These are phyloP conservation scores for Syngnathus floridae DNA, from an alignment of 2,113 vertebrate genomes.

Conservation along the genomic window DNA sequence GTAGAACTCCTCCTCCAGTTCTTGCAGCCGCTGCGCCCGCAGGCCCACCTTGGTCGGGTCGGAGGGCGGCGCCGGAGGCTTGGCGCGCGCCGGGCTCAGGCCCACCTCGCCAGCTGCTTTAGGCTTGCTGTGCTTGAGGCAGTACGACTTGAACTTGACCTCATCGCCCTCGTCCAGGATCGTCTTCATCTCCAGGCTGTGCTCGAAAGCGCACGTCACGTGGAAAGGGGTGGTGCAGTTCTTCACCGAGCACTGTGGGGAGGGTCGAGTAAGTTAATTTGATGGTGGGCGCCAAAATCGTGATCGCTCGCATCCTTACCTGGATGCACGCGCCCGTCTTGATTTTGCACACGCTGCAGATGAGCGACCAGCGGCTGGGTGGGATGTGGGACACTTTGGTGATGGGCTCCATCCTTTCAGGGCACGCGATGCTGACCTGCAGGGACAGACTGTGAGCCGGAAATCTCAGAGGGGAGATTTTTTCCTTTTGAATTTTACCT, in stretches of 20 bases:
- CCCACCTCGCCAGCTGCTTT: constrained; percentile 72
- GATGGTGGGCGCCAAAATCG: no score
- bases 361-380: constrained; percentile 93
- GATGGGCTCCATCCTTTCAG: constrained; percentile 97
- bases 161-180: constrained; percentile 93
- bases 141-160: constrained; percentile 96
- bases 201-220: constrained; percentile 99
- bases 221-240: constrained; percentile 97
- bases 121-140: constrained; percentile 93
- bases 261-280: no score
- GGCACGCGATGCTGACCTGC: constrained; percentile 95
- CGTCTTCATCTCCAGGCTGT: constrained; percentile 96
- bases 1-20: constrained; percentile 94
- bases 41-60: constrained; percentile 83
- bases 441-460: neutral
- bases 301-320: constrained; percentile 55
- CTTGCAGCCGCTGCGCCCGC: constrained; percentile 87
- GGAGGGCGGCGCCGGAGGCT: constrained; percentile 53
- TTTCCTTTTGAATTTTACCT: constrained; percentile 68
- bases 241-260: constrained; percentile 88
- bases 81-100: constrained; percentile 74
- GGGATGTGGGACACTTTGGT: constrained; percentile 97
- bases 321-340: constrained; percentile 98
- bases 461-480: neutral
- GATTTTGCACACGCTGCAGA: constrained; percentile 93